phyloP scores from a whole-genome alignment of 2,113 vertebrate species.

The Chiloscyllium plagiosum region DNA sequence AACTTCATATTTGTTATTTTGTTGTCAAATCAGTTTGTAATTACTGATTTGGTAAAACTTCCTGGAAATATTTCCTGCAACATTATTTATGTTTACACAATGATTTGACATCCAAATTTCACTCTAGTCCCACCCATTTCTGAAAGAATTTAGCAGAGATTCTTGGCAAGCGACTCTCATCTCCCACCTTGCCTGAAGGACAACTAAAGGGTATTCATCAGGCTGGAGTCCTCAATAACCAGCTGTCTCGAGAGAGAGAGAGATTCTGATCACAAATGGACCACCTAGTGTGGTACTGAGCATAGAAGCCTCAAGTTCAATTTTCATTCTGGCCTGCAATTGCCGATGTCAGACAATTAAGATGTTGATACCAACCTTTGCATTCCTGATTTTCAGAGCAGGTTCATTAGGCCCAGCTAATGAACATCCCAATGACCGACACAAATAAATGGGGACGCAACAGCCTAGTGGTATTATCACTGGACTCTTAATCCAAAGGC shows the following conservation, averaged over 20 bases:
- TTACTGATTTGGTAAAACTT: neutral
- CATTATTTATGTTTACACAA: neutral
- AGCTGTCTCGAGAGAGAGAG: neutral
- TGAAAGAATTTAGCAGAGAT: neutral
- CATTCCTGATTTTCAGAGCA: neutral
- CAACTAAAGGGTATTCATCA: neutral
- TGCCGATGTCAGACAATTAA: neutral
- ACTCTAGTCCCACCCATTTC: neutral
- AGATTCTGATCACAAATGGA: neutral
- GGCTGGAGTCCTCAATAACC: neutral
- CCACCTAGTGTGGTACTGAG: neutral
- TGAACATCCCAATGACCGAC: neutral
- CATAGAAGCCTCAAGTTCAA: neutral
- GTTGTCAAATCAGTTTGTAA: neutral
- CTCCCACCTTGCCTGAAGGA: neutral
- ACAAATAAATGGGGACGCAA: no score
- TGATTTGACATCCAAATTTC: neutral
- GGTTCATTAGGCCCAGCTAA: neutral
- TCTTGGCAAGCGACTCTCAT: no score
- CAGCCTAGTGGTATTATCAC: no score
- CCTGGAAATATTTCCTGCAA: neutral
- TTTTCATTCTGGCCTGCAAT: neutral
- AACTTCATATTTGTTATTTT: neutral
- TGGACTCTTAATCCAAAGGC: no score
- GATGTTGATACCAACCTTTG: neutral